phyloP scores from a whole-genome alignment of 2,113 vertebrate genomes.

The Gopherus evgoodei region DNA sequence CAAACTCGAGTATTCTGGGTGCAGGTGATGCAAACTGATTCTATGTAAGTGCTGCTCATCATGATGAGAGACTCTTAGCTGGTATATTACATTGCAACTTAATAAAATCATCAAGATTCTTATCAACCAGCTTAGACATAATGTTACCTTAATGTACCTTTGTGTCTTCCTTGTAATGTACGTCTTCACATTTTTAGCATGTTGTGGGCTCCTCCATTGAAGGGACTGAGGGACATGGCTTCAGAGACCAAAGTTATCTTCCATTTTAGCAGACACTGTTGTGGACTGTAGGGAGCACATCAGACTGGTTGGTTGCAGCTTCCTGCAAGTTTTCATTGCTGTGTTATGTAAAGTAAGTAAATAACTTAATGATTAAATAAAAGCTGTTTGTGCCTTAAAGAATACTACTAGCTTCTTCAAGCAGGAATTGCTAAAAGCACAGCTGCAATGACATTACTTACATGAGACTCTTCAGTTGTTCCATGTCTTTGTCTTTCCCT shows the following conservation, averaged over 20 bases:
- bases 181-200: not conserved
- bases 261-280: not conserved
- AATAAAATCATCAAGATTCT: not conserved
- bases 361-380: not conserved
- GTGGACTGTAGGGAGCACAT: not conserved
- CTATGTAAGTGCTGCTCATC: conserved; percentile 8
- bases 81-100: not conserved
- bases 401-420: not conserved
- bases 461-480: not conserved
- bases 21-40: not conserved
- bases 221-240: not conserved
- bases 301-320: not conserved
- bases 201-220: not conserved
- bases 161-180: rapidly evolving
- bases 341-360: not conserved
- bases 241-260: not conserved
- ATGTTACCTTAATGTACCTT: conserved; percentile 6
- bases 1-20: conserved; percentile 4
- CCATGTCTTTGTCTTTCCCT: not conserved
- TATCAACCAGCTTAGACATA: rapidly evolving
- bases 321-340: not conserved
- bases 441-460: not conserved
- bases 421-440: not conserved
- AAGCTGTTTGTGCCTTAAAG: not conserved
- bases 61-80: not conserved